Evolutionary conservation across 1,140 invertebrate genomes (phyloP), one percentile per base, ranked within the genome.

Genomic region (Zaprionus lachaisei): DNA sequence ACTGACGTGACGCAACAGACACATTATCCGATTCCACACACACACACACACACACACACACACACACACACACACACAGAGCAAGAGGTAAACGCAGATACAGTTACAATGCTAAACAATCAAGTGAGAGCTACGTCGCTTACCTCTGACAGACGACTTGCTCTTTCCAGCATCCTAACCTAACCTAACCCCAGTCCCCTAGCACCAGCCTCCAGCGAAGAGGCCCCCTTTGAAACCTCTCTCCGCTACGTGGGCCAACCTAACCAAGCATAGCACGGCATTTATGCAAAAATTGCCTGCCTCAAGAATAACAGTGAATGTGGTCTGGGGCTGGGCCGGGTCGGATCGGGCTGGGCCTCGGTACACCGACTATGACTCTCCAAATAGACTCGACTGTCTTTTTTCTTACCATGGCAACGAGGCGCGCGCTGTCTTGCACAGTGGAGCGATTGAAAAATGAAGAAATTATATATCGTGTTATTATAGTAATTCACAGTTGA

Each of bases 1-100:
- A 92, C 81, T 87, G 77, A 83, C 83, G 81, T 85, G 77, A 75
- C 71, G 86, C 73, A 70, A 80, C 85, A 81, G 86, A 90, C 85
- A 89, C 85, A 89, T 89, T 89, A 84, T 70, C 79, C 81, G 63
- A 56, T 63, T 60, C 64, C 65, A 74, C 58, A 58, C 38, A 70
- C n/a, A 65, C 70, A 65, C 56, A 38, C 38, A 65, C 7, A 56
- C 17, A 69, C 9, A 38, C 26, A 65, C 5, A 56, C 22, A 66
- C 70, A 65, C 56, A 38, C 38, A 65, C 7, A 56, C 17, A 69
- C 9, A 38, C 26, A 65, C 5, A 56, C 22, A 66, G 0, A 34
- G 31, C 31, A 34, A 34, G 20, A 37, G 24, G 51, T 56, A n/a
- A 28, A 55, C 31, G 31, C 28, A 62, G 14, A 62, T 41, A 66